Percentiles rank a stretch among this genome's conserved stretches.
Evolutionary conservation across 2,113 vertebrate genomes (phyloP).

Genomic region (Scortum barcoo): DNA sequence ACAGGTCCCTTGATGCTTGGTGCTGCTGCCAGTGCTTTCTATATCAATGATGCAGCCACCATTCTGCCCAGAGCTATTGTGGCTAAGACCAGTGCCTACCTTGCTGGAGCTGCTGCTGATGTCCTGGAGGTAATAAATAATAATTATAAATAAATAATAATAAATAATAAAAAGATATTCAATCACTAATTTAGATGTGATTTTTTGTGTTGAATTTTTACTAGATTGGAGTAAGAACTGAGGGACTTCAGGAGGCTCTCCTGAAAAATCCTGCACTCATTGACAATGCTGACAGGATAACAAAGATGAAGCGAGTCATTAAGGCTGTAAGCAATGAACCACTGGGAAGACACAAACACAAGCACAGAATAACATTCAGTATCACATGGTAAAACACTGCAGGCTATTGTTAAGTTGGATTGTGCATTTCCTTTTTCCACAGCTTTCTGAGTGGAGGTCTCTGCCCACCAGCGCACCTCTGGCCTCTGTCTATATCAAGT

Average conservation of each 20-base stretch:
- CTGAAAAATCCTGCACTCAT: slow-evolving; percentile 75
- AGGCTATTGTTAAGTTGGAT: neutral
- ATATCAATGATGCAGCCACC: slow-evolving; percentile 87
- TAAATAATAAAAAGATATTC: too few species aligned
- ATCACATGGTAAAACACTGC: neutral
- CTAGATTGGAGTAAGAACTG: slow-evolving; percentile 85
- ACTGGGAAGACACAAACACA: neutral
- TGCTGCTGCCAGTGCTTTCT: slow-evolving; percentile 82
- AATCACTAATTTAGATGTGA: neutral
- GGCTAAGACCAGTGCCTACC: slow-evolving; percentile 82
- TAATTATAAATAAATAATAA: too few species aligned
- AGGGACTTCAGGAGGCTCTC: slow-evolving; percentile 87
- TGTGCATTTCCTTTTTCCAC: slow-evolving; percentile 31
- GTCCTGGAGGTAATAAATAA: slow-evolving; percentile 89
- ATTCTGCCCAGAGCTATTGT: slow-evolving; percentile 85
- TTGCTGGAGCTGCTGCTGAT: slow-evolving; percentile 85
- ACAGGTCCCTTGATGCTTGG: slow-evolving; percentile 86
- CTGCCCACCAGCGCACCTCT: slow-evolving; percentile 77
- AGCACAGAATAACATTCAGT: neutral
- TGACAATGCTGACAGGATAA: slow-evolving; percentile 81
- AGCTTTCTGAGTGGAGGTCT: slow-evolving; percentile 85
- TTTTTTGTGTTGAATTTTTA: neutral
- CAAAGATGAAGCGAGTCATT: slow-evolving; percentile 86
- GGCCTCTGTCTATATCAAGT: slow-evolving; percentile 83
- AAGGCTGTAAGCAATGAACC: slow-evolving; percentile 79